Evolutionary conservation across 2,888 invertebrate species (phyloP).

Genomic region (Mantis religiosa): DNA sequence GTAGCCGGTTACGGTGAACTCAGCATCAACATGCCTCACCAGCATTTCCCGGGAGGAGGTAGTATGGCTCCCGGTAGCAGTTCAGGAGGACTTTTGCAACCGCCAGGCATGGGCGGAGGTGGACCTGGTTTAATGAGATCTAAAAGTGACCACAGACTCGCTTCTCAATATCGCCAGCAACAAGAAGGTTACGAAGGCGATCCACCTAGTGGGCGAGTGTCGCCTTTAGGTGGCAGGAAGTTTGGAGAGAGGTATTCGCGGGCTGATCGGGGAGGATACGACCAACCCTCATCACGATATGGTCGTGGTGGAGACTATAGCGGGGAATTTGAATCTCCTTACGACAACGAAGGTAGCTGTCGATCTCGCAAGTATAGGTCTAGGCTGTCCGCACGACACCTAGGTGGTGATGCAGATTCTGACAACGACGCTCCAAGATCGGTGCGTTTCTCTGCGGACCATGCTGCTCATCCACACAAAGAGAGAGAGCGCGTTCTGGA

Average conservation of each 20-base stretch:
- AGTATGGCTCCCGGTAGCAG: conserved; percentile 32
- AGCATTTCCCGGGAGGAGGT: conserved; percentile 50
- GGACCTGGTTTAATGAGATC: conserved; percentile 82
- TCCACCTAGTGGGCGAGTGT: conserved; percentile 40
- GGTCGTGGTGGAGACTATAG: conserved; percentile 54
- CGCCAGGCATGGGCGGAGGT: conserved; percentile 62
- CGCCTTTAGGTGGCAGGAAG: conserved; percentile 68
- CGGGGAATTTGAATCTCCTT: conserved; percentile 57
- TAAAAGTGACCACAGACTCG: conserved; percentile 88
- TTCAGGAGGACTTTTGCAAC: conserved; percentile 51
- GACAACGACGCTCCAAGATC: conserved; percentile 46
- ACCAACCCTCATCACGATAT: conserved; percentile 40
- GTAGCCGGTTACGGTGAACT: conserved; percentile 83
- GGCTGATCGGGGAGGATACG: conserved; percentile 31
- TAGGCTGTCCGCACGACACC: conserved; percentile 60
- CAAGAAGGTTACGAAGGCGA: conserved; percentile 65
- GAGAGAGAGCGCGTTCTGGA: conserved; percentile 71
- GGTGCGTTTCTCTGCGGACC: conserved; percentile 26
- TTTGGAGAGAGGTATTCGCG: conserved; percentile 58
- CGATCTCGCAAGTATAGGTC: conserved; percentile 67
- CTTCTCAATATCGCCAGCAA: conserved; percentile 82
- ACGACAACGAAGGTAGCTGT: conserved; percentile 58
- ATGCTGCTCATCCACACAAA: conserved; percentile 30
- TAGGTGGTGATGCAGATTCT: conserved; percentile 36
- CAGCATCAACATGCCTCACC: conserved; percentile 65